Conservation (phyloP, 2,113 vertebrate genomes). For the Malurus elegans region DNA sequence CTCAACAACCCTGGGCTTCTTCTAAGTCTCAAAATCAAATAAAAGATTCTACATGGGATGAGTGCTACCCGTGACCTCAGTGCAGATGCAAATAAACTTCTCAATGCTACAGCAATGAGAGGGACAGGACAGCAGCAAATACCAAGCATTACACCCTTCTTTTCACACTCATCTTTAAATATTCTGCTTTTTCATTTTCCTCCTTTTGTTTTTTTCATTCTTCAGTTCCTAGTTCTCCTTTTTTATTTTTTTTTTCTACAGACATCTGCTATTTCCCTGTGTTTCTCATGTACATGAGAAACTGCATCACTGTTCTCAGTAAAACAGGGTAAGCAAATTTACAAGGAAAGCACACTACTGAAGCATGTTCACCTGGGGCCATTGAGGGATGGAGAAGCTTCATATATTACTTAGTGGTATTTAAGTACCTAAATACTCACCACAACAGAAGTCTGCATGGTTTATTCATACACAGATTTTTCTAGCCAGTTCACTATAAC, state of each 20-base stretch:
- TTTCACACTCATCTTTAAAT: neutral
- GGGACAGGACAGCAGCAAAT: neutral
- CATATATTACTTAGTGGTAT: neutral
- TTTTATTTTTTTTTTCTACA: neutral
- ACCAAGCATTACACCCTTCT: neutral
- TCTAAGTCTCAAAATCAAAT: neutral
- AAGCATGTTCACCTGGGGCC: neutral
- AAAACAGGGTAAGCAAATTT: neutral
- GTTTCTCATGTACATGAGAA: neutral
- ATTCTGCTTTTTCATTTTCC: neutral
- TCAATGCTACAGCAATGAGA: neutral
- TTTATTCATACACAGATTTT: conserved; percentile 3
- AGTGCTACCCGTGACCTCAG: neutral
- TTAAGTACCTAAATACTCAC: neutral
- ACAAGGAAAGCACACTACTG: neutral
- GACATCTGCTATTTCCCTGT: neutral
- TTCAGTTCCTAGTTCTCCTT: neutral
- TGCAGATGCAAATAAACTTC: neutral
- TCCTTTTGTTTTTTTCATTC: neutral
- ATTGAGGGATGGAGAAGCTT: neutral
- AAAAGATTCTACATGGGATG: neutral
- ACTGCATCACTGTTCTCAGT: neutral
- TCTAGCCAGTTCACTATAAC: neutral
- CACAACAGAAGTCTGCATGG: neutral
- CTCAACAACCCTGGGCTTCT: neutral